Conservation (phyloP, 2,797 vertebrate species). For the Natrix natrix region DNA sequence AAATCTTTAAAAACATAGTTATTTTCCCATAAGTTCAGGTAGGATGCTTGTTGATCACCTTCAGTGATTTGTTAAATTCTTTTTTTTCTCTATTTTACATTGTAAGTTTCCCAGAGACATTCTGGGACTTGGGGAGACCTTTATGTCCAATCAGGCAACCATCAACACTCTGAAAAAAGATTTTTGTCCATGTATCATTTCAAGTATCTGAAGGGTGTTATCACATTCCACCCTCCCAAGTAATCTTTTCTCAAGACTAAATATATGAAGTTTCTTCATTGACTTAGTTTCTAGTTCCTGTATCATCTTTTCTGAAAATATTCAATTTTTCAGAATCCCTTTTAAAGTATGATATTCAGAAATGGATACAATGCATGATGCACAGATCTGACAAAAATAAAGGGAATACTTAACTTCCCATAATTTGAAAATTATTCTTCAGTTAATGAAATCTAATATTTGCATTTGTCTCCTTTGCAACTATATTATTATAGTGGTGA, state of each 20-base stretch:
- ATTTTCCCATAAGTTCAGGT: not conserved
- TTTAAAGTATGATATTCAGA: not conserved
- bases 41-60: not conserved
- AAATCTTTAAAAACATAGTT: not conserved
- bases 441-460: not conserved
- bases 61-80: not conserved
- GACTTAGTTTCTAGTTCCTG: not conserved
- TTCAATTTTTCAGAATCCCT: not conserved
- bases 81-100: not conserved
- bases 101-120: not conserved
- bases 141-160: not conserved
- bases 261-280: not conserved
- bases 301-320: not conserved
- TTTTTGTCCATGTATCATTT: not conserved
- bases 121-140: not conserved
- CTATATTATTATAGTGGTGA: not conserved
- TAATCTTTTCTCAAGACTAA: not conserved
- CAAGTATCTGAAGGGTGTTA: not conserved
- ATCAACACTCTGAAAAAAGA: not conserved
- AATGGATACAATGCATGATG: not conserved
- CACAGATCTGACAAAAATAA: not conserved
- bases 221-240: not conserved
- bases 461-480: not conserved
- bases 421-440: not conserved
- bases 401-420: not conserved